phyloP scores from a whole-genome alignment of 1,140 invertebrate genomes.

The Bombus soroeensis region DNA sequence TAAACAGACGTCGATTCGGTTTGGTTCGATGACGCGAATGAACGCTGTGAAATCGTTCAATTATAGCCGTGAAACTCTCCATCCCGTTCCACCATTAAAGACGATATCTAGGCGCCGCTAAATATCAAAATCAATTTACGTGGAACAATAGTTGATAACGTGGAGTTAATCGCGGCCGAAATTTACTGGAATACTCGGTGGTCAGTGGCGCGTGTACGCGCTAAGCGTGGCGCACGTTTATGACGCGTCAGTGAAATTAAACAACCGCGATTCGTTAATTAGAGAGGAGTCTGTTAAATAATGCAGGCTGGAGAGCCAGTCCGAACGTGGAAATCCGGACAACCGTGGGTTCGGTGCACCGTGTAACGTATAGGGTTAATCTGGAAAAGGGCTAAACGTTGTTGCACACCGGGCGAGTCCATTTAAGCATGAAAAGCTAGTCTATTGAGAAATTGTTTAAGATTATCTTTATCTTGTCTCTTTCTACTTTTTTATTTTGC shows the following conservation, averaged over 20 bases:
- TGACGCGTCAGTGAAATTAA: conserved; percentile 53
- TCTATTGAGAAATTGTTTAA: neutral
- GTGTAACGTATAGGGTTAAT: conserved; percentile 25
- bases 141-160: conserved; percentile 41
- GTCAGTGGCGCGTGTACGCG: neutral
- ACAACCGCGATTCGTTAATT: conserved; percentile 58
- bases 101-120: neutral
- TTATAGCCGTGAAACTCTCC: neutral
- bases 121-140: conserved; percentile 51
- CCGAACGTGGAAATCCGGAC: conserved; percentile 42
- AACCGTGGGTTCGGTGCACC: neutral
- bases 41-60: neutral
- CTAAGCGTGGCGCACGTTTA: conserved; percentile 31
- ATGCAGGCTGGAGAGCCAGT: conserved; percentile 25
- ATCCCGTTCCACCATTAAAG: neutral
- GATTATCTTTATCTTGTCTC: too few species aligned
- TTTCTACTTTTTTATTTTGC: neutral
- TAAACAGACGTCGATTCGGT: conserved; percentile 2
- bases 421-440: neutral
- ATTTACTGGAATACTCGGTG: conserved; percentile 25
- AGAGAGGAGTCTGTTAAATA: conserved; percentile 59
- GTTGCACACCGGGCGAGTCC: neutral
- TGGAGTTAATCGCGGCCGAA: conserved; percentile 29
- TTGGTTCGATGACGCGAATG: neutral
- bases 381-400: conserved; percentile 12